phyloP scores from a whole-genome alignment of 2,888 invertebrate species.

The Smittia aterrima region DNA sequence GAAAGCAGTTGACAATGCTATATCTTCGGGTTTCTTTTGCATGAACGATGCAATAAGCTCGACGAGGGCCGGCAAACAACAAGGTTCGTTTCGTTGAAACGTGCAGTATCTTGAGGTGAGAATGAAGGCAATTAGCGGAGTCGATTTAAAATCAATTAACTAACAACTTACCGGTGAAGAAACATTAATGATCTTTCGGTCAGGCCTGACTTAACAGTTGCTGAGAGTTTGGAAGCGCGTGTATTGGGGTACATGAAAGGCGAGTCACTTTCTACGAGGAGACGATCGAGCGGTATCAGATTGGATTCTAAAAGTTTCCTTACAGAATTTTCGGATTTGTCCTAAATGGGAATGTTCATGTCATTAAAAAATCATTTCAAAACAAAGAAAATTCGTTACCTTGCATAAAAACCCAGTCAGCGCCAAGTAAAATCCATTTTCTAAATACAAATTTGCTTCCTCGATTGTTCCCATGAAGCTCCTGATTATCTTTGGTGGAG shows the following conservation, averaged over 20 bases:
- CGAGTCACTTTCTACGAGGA: conserved; percentile 89
- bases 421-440: conserved; percentile 82
- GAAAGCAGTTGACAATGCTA: conserved; percentile 85
- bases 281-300: conserved; percentile 75
- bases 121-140: conserved; percentile 26
- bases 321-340: conserved; percentile 88
- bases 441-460: conserved; percentile 78
- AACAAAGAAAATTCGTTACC: conserved; percentile 44
- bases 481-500: conserved; percentile 58
- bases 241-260: conserved; percentile 97
- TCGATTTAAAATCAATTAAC: background rate
- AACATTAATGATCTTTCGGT: conserved; percentile 69
- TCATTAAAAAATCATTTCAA: conserved; percentile 56
- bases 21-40: conserved; percentile 81
- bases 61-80: conserved; percentile 86
- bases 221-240: conserved; percentile 85
- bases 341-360: conserved; percentile 66
- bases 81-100: conserved; percentile 95
- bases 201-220: conserved; percentile 80
- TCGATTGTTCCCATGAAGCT: conserved; percentile 88
- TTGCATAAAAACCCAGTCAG: conserved; percentile 65
- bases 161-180: conserved; percentile 50
- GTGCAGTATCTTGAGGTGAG: conserved; percentile 71
- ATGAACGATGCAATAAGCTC: conserved; percentile 94
- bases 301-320: conserved; percentile 78